phyloP scores from a whole-genome alignment of 2,888 invertebrate genomes.

The Tridacna gigas region DNA sequence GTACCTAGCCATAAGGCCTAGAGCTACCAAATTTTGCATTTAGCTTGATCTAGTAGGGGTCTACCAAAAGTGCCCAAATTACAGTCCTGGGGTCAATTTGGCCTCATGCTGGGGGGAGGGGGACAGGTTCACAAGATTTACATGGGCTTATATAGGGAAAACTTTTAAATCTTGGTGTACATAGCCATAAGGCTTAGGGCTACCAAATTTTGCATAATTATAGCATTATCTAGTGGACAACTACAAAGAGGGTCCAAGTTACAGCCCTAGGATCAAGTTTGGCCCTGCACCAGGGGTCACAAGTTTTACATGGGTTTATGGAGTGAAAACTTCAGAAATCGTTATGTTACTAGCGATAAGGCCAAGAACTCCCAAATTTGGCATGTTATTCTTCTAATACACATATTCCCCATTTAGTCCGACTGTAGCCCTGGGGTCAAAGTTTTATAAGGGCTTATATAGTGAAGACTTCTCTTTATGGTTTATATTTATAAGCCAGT shows the following conservation, averaged over 20 bases:
- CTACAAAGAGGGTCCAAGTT: background rate
- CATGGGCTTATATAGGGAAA: background rate
- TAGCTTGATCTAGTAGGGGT: background rate
- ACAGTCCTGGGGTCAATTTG: background rate
- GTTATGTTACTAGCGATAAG: background rate
- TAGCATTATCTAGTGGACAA: background rate
- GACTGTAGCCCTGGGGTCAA: too few species aligned
- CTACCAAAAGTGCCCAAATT: background rate
- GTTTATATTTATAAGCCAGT: too few species aligned
- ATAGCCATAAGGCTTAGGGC: too few species aligned
- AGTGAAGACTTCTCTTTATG: too few species aligned
- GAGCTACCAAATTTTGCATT: background rate
- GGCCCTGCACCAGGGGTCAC: background rate
- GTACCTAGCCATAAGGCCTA: background rate
- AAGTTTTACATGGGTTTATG: background rate
- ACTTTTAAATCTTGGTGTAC: background rate
- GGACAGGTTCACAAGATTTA: background rate
- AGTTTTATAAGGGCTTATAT: too few species aligned
- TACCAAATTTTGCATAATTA: too few species aligned
- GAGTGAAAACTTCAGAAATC: background rate
- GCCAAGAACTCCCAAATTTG: too few species aligned
- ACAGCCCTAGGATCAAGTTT: background rate
- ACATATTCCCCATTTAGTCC: too few species aligned
- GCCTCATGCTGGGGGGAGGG: background rate
- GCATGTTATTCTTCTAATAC: too few species aligned